Conservation (phyloP, 2,797 vertebrate species). For the Furcifer pardalis region DNA sequence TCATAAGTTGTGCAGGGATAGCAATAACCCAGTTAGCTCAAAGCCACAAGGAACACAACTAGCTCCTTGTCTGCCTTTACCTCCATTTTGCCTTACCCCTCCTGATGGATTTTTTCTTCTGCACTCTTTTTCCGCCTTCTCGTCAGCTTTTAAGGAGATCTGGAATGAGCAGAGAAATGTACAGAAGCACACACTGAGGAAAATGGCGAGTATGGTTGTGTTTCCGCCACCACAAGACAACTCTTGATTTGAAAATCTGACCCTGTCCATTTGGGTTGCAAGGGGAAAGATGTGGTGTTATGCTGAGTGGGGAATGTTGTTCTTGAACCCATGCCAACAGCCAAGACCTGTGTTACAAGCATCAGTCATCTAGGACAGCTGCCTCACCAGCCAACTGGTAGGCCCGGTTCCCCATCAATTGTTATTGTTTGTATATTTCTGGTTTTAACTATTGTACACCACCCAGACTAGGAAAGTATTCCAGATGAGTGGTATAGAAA, state of each 20-base stretch:
- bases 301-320: too few species aligned
- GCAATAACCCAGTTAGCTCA: too few species aligned
- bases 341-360: too few species aligned
- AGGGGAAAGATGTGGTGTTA: too few species aligned
- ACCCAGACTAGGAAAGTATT: too few species aligned
- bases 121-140: slow-evolving; percentile 79
- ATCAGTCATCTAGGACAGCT: background rate
- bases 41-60: too few species aligned
- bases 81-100: slow-evolving; percentile 70
- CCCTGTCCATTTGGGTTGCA: background rate
- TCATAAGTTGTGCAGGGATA: too few species aligned
- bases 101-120: slow-evolving; percentile 66
- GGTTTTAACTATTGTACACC: too few species aligned
- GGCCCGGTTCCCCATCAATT: background rate
- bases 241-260: background rate
- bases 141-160: slow-evolving; percentile 77
- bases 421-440: too few species aligned
- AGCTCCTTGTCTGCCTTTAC: background rate
- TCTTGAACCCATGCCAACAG: too few species aligned
- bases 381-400: background rate
- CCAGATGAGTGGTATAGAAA: too few species aligned
- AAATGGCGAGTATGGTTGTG: fast-evolving
- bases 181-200: background rate
- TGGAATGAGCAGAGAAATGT: slow-evolving; percentile 53
- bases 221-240: background rate